Conservation (phyloP, 2,113 vertebrate species). For the Nansenia antarctica region DNA sequence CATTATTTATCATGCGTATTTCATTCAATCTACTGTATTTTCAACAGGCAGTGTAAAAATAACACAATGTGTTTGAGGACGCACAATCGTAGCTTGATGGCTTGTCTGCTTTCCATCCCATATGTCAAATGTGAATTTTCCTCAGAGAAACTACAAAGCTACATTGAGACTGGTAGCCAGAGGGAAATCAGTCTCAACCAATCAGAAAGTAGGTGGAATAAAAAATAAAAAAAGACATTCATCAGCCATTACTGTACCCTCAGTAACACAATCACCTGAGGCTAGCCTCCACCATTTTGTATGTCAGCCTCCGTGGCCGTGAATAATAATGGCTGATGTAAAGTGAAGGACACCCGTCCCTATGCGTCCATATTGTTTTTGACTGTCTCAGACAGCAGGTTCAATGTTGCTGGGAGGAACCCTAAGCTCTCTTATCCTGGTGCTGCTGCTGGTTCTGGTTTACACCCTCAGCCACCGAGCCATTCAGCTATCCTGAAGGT, state of each 20-base stretch:
- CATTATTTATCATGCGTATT: too few species aligned
- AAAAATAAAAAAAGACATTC: constrained; percentile 25
- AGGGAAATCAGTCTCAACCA: constrained; percentile 10
- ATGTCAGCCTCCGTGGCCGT: neutral
- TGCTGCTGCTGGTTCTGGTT: neutral
- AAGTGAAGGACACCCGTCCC: too few species aligned
- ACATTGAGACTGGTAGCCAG: neutral
- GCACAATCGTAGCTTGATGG: neutral
- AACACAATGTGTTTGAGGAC: neutral
- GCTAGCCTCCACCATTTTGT: constrained; percentile 47
- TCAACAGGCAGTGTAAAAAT: neutral
- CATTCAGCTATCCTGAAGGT: constrained; percentile 27
- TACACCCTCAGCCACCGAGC: constrained; percentile 15
- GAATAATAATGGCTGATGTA: neutral
- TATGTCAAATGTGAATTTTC: neutral
- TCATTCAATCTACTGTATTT: too few species aligned
- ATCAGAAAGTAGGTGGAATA: constrained; percentile 34
- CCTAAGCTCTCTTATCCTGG: constrained; percentile 1
- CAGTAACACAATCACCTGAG: constrained; percentile 35
- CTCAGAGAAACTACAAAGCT: neutral
- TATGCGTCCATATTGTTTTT: too few species aligned
- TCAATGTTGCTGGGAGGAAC: too few species aligned
- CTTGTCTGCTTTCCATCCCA: neutral
- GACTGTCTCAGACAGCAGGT: too few species aligned
- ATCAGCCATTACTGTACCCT: constrained; percentile 27